phyloP scores from a whole-genome alignment of 2,797 vertebrate genomes.

The Acrossocheilus fasciatus region DNA sequence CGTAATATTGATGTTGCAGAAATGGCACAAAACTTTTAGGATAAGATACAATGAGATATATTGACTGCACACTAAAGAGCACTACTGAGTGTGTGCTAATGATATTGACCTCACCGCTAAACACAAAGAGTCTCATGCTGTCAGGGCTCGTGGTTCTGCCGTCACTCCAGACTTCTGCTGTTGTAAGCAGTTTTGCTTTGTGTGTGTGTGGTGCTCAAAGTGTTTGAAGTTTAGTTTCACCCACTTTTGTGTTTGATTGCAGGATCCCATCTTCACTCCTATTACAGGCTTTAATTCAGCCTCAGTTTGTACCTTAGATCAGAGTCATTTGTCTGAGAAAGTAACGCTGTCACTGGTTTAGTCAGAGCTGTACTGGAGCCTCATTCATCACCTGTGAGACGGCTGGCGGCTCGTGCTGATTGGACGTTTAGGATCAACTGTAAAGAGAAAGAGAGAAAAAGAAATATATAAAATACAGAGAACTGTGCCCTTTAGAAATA shows the following conservation, averaged over 20 bases:
- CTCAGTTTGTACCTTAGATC: conserved; percentile 45
- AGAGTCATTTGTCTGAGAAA: conserved; percentile 54
- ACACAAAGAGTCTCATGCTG: background rate
- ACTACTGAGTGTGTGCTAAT: conserved; percentile 38
- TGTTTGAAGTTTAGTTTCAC: conserved; percentile 11
- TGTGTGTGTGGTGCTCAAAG: background rate
- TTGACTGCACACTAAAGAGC: background rate
- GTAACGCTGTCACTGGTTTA: conserved; percentile 50
- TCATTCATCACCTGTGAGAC: conserved; percentile 45
- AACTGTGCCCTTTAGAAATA: background rate
- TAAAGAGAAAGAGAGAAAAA: background rate
- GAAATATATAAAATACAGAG: background rate
- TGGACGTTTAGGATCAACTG: conserved; percentile 35
- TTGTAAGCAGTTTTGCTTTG: background rate
- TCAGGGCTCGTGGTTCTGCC: background rate
- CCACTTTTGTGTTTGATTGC: conserved; percentile 11
- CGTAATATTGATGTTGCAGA: too few relatives aligned
- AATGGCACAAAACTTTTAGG: background rate
- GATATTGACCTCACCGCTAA: background rate
- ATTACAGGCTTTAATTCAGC: conserved; percentile 35
- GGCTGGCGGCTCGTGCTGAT: conserved; percentile 18
- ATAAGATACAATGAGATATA: background rate
- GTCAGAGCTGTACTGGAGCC: conserved; percentile 38
- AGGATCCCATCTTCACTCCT: background rate
- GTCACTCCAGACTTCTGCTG: background rate